phyloP scores from a whole-genome alignment of 2,888 invertebrate species.

The Pecten maximus region DNA sequence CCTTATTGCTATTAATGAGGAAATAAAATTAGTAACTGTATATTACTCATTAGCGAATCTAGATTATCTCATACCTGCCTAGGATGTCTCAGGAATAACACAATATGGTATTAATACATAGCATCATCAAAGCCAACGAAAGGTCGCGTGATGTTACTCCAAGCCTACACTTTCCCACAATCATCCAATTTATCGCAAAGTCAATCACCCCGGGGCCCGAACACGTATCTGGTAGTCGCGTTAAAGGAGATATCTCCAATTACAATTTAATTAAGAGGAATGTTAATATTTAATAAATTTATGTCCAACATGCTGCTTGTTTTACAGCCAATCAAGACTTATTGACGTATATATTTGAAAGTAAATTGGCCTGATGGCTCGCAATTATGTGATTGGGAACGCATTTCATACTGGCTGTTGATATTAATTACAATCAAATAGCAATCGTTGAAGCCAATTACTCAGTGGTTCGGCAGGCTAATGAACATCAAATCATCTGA shows the following conservation, averaged over 20 bases:
- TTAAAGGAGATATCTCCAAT: slow-evolving; percentile 54
- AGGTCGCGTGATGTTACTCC: not conserved
- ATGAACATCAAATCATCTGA: slow-evolving; percentile 56
- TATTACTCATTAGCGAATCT: slow-evolving; percentile 5
- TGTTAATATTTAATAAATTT: slow-evolving; percentile 57
- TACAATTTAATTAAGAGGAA: slow-evolving; percentile 59
- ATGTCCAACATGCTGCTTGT: slow-evolving; percentile 49
- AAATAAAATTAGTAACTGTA: slow-evolving; percentile 25
- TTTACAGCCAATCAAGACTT: slow-evolving; percentile 51
- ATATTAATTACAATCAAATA: slow-evolving; percentile 59
- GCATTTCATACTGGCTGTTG: slow-evolving; percentile 50
- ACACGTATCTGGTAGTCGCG: slow-evolving; percentile 46
- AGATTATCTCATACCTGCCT: not conserved
- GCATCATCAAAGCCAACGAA: slow-evolving; percentile 12
- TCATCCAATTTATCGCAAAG: slow-evolving; percentile 28
- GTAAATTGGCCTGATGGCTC: slow-evolving; percentile 51
- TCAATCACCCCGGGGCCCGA: slow-evolving; percentile 33
- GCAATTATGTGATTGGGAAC: slow-evolving; percentile 57
- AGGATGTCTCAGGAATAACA: not conserved
- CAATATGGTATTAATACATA: not conserved
- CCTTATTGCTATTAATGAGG: not conserved
- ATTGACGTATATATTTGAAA: slow-evolving; percentile 49
- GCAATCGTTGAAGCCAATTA: slow-evolving; percentile 54
- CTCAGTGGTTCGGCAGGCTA: slow-evolving; percentile 50
- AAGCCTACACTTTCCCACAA: slow-evolving; percentile 31